Percentiles rank a stretch among this genome's conserved stretches.
Evolutionary conservation across 2,113 vertebrate genomes (phyloP).

Genomic region (Pomatorhinus ruficollis): DNA sequence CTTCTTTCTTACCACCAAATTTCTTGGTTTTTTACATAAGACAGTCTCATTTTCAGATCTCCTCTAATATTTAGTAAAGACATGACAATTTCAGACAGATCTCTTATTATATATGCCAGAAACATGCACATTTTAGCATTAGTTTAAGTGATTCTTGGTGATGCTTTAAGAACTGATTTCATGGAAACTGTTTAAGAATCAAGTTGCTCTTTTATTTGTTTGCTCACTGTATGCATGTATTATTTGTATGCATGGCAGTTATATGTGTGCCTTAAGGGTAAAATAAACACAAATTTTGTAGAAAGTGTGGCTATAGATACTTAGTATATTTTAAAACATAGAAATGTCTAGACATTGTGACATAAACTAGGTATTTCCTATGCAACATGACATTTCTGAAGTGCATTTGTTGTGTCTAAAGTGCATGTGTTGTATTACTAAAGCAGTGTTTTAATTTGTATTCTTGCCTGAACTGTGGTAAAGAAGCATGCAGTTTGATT

Average conservation of each 20-base stretch:
- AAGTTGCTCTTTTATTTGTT: background rate
- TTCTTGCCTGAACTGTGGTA: background rate
- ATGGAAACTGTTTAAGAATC: background rate
- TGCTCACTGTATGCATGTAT: background rate
- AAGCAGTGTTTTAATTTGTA: slow-evolving; percentile 6
- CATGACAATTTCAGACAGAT: background rate
- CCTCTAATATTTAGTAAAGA: background rate
- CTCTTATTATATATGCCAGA: background rate
- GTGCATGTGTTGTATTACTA: background rate
- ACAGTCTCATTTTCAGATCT: background rate
- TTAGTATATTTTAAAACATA: background rate
- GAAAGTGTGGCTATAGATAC: background rate
- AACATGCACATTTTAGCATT: background rate
- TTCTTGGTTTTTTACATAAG: background rate
- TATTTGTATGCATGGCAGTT: background rate
- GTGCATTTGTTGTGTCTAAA: background rate
- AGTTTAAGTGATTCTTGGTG: background rate
- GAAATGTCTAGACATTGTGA: background rate
- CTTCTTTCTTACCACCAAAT: background rate
- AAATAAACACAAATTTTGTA: background rate
- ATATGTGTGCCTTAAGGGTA: background rate
- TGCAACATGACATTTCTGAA: slow-evolving; percentile 12
- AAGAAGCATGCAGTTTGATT: background rate
- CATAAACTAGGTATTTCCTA: slow-evolving; percentile 2
- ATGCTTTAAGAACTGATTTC: background rate